Evolutionary conservation across 1,140 invertebrate species (phyloP).

Genomic region (Atta texana): DNA sequence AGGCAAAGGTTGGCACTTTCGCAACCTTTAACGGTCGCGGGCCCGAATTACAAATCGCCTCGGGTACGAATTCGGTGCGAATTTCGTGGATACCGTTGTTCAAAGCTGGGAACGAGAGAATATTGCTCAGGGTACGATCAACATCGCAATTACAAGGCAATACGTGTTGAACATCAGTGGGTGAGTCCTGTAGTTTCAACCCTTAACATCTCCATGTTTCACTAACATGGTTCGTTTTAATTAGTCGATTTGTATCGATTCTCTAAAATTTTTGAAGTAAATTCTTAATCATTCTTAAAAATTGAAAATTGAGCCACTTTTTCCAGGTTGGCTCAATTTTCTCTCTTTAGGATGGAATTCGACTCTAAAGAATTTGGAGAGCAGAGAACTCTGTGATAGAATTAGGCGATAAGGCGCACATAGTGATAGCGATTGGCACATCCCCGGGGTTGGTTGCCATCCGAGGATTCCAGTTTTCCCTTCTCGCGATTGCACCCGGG

Average conservation of each 20-base stretch:
- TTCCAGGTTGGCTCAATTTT: no score
- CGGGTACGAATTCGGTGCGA: conserved; percentile 54
- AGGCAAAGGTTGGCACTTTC: conserved; percentile 66
- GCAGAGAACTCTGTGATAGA: background rate
- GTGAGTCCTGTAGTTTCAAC: background rate
- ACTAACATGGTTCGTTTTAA: background rate
- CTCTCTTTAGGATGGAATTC: no score
- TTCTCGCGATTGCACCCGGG: background rate
- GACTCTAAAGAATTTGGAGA: no score
- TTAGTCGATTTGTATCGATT: background rate
- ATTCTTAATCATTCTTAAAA: no score
- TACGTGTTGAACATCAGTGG: background rate
- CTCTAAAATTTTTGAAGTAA: no score
- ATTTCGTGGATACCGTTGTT: background rate
- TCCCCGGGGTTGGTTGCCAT: conserved; percentile 21
- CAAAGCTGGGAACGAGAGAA: background rate
- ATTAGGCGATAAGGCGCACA: background rate
- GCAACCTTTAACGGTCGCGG: conserved; percentile 80
- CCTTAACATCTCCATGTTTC: background rate
- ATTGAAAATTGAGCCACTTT: no score
- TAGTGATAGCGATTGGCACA: background rate
- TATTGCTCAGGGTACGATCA: background rate
- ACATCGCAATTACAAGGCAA: background rate
- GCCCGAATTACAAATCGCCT: conserved; percentile 78
- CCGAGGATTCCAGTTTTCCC: conserved; percentile 43